A percentile compares a stretch with the other conserved stretches of the same genome.
Conservation (phyloP, 1,140 invertebrate species). For the Eurosta solidaginis region DNA sequence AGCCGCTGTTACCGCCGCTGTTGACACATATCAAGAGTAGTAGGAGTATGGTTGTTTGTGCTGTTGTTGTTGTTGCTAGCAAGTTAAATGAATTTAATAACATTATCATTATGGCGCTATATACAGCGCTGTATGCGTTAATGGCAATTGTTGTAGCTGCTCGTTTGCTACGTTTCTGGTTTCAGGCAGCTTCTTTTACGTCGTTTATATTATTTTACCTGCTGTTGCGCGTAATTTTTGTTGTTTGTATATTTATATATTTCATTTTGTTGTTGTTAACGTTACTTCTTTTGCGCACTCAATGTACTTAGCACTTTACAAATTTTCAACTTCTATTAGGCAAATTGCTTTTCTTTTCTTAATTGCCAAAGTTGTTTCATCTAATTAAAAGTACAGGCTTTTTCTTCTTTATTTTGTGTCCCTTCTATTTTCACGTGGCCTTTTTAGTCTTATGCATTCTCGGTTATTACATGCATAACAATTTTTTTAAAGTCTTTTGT, state of each 20-base stretch:
- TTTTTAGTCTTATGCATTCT: neutral
- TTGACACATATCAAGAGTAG: constrained; percentile 34
- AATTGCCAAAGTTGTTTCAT: neutral
- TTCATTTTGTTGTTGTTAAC: neutral
- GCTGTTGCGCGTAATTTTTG: neutral
- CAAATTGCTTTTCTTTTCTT: neutral
- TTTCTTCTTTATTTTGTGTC: neutral
- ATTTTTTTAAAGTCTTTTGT: neutral
- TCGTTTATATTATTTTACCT: neutral
- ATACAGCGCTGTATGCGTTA: neutral
- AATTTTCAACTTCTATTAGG: neutral
- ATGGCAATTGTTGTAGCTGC: neutral
- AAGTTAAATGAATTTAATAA: constrained; percentile 11
- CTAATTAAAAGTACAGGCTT: neutral
- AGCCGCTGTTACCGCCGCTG: constrained; percentile 33
- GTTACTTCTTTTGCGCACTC: too few species aligned
- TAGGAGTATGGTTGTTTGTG: neutral
- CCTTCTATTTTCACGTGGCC: neutral
- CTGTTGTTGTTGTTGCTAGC: constrained; percentile 22
- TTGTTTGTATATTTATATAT: neutral
- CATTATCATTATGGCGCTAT: constrained; percentile 31
- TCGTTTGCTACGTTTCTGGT: neutral
- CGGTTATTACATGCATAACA: neutral
- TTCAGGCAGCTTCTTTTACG: neutral
- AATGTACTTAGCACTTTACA: neutral